Base-by-base conservation (phyloP, 2,888 invertebrate genomes). In the Oligia strigilis region DNA sequence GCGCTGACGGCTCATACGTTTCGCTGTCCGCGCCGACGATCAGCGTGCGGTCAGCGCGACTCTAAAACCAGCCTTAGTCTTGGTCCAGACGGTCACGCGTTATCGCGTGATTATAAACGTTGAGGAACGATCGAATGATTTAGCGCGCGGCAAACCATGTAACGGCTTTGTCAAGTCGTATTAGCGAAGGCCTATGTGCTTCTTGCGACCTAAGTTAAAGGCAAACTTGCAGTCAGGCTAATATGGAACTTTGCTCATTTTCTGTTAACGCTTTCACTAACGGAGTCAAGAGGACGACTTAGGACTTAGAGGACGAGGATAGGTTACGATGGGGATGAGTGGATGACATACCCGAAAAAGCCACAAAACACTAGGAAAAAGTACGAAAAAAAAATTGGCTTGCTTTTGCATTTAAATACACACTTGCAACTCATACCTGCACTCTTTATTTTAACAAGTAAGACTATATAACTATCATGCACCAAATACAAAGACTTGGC, bases 21-120 rank as follows among this genome's bases (percentile, higher is more conserved):
- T 29, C 29, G 29, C 29, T 29, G 29, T 1, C 29, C 29, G 29
- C 29, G 29, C 29, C 29, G 29, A 29, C 29, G 29, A 29, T 29
- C 29, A 29, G 29, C 29, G 29, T 29, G 29, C 29, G 29, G 29
- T 1, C 29, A 29, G 29, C 29, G 29, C 29, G 29, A 29, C 29
- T 29, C 29, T 29, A 29, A 29, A 29, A 29, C 29, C 29, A 29
- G 29, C 40, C 40, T 40, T 69, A 78, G 62, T 49, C 29, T 62
- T 14, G 9, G 71, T 75, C 55, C 69, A 83, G 83, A 78, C 40
- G 66, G 46, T 0, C 62, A 66, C 52, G 71, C 60, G 23, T 75
- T 52, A 9, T 58, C 46, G n/a, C 69, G 46, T 60, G 78, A 62
- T 71, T 43, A 55, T 40, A 62, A 36, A 23, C 23, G 58, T 64